A percentile compares a stretch with the other conserved stretches of the same genome.
Conservation (phyloP, 2,888 invertebrate species). For the Drosophila dives region DNA sequence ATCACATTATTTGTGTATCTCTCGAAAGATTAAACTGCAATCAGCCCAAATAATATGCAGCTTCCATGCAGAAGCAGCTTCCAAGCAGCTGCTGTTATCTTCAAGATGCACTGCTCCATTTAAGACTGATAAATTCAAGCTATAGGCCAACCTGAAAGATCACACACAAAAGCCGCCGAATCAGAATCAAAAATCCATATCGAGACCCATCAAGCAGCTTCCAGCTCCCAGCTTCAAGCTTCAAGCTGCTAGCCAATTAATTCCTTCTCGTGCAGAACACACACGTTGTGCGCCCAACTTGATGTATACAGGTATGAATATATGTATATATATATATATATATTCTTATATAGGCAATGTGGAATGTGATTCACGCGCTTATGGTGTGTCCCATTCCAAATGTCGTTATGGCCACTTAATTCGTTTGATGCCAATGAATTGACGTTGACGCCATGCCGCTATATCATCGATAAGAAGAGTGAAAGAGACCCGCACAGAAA, state of each 20-base stretch:
- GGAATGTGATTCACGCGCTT: conserved; percentile 51
- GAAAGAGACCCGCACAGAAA: conserved; percentile 14
- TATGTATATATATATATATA: conserved; percentile 12
- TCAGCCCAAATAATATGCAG: not conserved
- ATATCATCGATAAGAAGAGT: conserved; percentile 58
- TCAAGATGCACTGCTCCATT: conserved; percentile 19
- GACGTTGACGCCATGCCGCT: conserved; percentile 67
- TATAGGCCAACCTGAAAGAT: conserved; percentile 40
- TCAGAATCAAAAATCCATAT: conserved; percentile 14
- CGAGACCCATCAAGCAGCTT: conserved; percentile 12
- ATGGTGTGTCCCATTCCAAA: conserved; percentile 32
- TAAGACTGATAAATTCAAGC: conserved; percentile 20
- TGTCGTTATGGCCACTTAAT: conserved; percentile 64
- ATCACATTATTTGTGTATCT: not conserved
- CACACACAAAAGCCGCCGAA: conserved; percentile 50
- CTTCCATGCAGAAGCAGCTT: conserved; percentile 8
- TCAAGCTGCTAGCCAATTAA: conserved; percentile 61
- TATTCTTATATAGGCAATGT: conserved; percentile 11
- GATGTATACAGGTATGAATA: conserved; percentile 7
- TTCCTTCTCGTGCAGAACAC: conserved; percentile 61
- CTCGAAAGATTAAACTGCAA: not conserved
- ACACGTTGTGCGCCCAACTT: conserved; percentile 54
- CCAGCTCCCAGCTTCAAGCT: conserved; percentile 7
- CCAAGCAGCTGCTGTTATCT: conserved; percentile 9
- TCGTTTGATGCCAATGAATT: conserved; percentile 66